These are phyloP conservation scores for Sylvicola cinctus DNA, from an alignment of 2,888 invertebrate genomes.

Conservation along the genomic window DNA sequence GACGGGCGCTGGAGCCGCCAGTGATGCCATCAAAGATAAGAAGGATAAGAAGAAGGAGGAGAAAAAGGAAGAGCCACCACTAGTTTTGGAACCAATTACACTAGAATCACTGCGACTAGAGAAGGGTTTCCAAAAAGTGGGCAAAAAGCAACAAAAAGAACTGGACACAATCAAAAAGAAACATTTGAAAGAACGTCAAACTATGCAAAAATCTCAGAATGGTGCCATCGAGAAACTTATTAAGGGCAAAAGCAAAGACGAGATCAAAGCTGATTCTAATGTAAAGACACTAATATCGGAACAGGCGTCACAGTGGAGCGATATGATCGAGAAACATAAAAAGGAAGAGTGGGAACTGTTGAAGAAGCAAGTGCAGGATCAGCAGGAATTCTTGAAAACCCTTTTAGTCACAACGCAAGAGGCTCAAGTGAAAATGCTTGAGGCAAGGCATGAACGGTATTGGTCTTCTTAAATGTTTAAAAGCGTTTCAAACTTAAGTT, in stretches of 20 bases:
- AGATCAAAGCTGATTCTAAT: conserved; percentile 53
- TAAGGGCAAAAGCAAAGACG: conserved; percentile 66
- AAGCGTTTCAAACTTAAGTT: too few species aligned
- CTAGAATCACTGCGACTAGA: conserved; percentile 70
- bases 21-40: conserved; percentile 43
- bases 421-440: conserved; percentile 72
- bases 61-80: conserved; percentile 39
- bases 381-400: conserved; percentile 45
- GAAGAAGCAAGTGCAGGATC: conserved; percentile 64
- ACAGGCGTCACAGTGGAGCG: conserved; percentile 89
- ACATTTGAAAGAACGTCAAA: conserved; percentile 78
- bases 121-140: conserved; percentile 79
- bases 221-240: conserved; percentile 80
- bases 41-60: conserved; percentile 50
- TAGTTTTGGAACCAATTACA: conserved; percentile 81
- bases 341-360: conserved; percentile 68
- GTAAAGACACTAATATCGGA: conserved; percentile 72
- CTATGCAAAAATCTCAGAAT: conserved; percentile 83
- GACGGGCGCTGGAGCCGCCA: conserved; percentile 36
- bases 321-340: conserved; percentile 65
- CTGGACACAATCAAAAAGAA: conserved; percentile 76
- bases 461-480: not conserved
- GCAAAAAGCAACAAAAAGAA: conserved; percentile 92
- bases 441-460: conserved; percentile 75
- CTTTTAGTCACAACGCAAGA: conserved; percentile 69